A percentile compares a stretch with the other conserved stretches of the same genome.
Evolutionary conservation across 2,797 vertebrate species (phyloP).

Genomic region (Bovichtus variegatus): DNA sequence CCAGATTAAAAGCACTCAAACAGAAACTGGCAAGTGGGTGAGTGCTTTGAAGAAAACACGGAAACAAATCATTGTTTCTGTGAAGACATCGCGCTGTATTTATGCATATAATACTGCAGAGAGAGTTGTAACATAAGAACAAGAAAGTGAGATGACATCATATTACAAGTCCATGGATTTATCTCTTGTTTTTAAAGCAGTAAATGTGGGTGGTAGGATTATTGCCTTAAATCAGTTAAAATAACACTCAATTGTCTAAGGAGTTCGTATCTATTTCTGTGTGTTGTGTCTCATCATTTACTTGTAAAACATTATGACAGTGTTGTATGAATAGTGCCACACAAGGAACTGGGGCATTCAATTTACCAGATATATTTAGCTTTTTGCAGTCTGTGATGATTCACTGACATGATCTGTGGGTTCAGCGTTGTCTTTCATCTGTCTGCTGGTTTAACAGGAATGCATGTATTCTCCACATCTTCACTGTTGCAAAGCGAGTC

Average conservation of each 20-base stretch:
- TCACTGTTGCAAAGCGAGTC: neutral
- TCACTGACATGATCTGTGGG: neutral
- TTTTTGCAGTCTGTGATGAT: neutral
- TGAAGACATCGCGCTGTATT: neutral
- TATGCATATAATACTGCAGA: conserved; percentile 5
- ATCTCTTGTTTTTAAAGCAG: conserved; percentile 8
- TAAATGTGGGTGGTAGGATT: neutral
- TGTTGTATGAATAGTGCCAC: too few relatives aligned
- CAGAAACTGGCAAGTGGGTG: conserved; percentile 14
- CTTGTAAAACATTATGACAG: too few relatives aligned
- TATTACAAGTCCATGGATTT: neutral
- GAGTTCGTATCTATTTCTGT: neutral
- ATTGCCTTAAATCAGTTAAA: neutral
- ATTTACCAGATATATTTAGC: neutral
- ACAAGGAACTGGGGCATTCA: too few relatives aligned
- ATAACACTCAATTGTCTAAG: neutral
- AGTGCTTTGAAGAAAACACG: conserved; percentile 46
- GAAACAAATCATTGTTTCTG: too few relatives aligned
- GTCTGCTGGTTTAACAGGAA: neutral
- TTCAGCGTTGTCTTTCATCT: conserved; percentile 2
- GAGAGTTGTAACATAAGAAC: too few relatives aligned
- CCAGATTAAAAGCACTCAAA: conserved; percentile 39
- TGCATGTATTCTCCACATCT: neutral
- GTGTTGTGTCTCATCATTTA: neutral
- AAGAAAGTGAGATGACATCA: conserved; percentile 6